These are phyloP conservation scores for Oscheius sp. DNA, from an alignment of 1,140 invertebrate genomes.

Conservation along the genomic window DNA sequence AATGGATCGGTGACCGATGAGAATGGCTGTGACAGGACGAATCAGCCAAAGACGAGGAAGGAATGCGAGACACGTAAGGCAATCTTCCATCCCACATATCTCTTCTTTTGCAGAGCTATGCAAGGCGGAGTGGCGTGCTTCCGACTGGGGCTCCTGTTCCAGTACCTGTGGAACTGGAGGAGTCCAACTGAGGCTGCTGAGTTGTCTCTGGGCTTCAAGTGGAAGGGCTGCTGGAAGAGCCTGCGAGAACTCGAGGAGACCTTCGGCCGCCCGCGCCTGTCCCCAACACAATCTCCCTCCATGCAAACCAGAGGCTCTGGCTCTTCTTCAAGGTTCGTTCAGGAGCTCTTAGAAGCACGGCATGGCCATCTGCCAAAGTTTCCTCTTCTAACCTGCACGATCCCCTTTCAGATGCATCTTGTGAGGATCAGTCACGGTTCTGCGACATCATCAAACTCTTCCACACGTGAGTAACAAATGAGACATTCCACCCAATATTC, in stretches of 20 bases:
- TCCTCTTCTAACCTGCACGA: neutral
- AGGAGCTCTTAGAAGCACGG: neutral
- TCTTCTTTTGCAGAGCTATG: conserved; percentile 16
- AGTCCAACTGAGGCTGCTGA: conserved; percentile 33
- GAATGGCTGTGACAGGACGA: conserved; percentile 47
- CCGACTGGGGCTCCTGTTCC: conserved; percentile 36
- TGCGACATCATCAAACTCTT: conserved; percentile 44
- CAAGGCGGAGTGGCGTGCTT: conserved; percentile 38
- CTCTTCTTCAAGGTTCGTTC: conserved; percentile 20
- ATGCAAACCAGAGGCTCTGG: conserved; percentile 14
- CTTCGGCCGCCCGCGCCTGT: conserved; percentile 32
- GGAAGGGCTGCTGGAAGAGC: conserved; percentile 37
- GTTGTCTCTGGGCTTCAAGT: conserved; percentile 36
- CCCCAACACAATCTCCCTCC: conserved; percentile 15
- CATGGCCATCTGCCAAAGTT: neutral
- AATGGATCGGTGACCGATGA: conserved; percentile 53
- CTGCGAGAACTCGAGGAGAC: conserved; percentile 29
- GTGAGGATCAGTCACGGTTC: conserved; percentile 38
- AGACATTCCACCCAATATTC: neutral
- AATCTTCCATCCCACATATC: neutral
- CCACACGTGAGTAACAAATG: conserved; percentile 33
- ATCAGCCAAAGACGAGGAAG: conserved; percentile 49
- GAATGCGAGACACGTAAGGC: conserved; percentile 39
- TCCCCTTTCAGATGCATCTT: conserved; percentile 25
- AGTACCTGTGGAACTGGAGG: conserved; percentile 35